A percentile compares a stretch with the other conserved stretches of the same genome.
Evolutionary conservation across 1,140 invertebrate genomes (phyloP).

Genomic region (Trichonephila clavata): DNA sequence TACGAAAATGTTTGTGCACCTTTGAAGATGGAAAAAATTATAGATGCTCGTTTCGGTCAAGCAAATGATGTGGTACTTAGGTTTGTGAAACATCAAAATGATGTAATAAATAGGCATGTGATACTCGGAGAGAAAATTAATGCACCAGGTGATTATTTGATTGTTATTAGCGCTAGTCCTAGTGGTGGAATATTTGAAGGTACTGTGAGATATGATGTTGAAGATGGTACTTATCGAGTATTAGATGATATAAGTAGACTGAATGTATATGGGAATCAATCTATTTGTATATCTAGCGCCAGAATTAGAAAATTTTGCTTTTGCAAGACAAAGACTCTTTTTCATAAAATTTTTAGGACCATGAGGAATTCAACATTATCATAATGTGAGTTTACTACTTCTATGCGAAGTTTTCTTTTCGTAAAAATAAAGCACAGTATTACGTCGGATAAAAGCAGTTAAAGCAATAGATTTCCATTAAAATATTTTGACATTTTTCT

Average conservation of each 20-base stretch:
- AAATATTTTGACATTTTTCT: too few relatives aligned
- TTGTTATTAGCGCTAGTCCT: conserved; percentile 86
- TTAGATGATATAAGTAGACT: conserved; percentile 89
- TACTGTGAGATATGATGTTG: conserved; percentile 84
- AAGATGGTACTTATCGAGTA: conserved; percentile 84
- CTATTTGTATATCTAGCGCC: conserved; percentile 88
- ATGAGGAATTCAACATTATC: conserved; percentile 51
- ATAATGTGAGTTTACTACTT: neutral
- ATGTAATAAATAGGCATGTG: conserved; percentile 83
- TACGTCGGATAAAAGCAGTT: neutral
- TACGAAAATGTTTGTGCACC: conserved; percentile 83
- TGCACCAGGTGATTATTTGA: conserved; percentile 82
- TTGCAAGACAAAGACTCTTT: conserved; percentile 78
- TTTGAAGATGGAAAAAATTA: conserved; percentile 84
- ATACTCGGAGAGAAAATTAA: conserved; percentile 70
- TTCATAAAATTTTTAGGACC: conserved; percentile 62
- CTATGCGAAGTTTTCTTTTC: neutral
- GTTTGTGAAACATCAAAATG: conserved; percentile 83
- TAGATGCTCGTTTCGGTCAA: conserved; percentile 86
- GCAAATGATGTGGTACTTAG: conserved; percentile 83
- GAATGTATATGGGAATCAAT: conserved; percentile 91
- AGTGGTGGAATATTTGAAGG: conserved; percentile 89
- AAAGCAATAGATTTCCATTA: too few relatives aligned
- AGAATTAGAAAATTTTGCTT: conserved; percentile 86
- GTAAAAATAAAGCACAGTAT: neutral